phyloP scores from a whole-genome alignment of 2,888 invertebrate species.

The Sinotaia quadrata region DNA sequence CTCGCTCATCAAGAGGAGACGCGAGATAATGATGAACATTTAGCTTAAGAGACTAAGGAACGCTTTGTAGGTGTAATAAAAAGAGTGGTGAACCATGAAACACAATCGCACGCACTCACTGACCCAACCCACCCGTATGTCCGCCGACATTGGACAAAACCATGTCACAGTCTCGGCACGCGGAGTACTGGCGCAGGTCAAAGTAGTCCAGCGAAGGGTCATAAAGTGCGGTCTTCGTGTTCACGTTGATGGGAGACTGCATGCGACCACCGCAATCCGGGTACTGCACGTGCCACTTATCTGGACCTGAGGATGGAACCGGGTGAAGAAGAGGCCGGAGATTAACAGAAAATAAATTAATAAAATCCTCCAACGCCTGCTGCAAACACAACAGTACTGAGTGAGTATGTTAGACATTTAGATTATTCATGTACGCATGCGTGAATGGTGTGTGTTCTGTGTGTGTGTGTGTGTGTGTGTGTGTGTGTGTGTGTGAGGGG shows the following conservation, averaged over 20 bases:
- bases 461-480: background rate
- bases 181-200: constrained; percentile 36
- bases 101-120: background rate
- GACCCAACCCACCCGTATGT: constrained; percentile 32
- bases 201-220: constrained; percentile 43
- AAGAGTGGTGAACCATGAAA: no score
- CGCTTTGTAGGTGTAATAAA: no score
- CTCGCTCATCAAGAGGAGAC: no score
- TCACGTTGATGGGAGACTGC: constrained; percentile 56
- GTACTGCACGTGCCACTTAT: constrained; percentile 48
- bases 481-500: no score
- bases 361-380: no score
- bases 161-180: constrained; percentile 23
- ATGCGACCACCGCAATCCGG: constrained; percentile 52
- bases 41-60: no score
- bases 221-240: constrained; percentile 42
- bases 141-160: constrained; percentile 31
- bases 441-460: background rate
- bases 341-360: no score
- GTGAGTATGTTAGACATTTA: background rate
- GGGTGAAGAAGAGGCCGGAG: no score
- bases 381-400: no score
- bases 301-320: constrained; percentile 52
- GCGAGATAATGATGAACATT: no score
- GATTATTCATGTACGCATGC: background rate